phyloP scores from a whole-genome alignment of 2,888 invertebrate species.

The Xylota segnis region DNA sequence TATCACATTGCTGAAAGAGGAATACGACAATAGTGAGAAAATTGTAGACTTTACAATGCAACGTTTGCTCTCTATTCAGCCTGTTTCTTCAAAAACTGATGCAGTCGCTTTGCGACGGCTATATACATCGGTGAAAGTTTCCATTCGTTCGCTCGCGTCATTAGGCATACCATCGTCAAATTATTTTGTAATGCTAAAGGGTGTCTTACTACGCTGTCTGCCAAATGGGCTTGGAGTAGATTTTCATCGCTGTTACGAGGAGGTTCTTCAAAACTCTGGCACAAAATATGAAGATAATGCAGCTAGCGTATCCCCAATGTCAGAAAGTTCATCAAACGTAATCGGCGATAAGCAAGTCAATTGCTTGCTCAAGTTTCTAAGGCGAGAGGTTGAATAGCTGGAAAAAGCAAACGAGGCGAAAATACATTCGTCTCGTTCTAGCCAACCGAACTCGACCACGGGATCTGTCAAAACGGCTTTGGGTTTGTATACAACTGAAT shows the following conservation, averaged over 20 bases:
- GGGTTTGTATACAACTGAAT: conserved; percentile 43
- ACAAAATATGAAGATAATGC: conserved; percentile 17
- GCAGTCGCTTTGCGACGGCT: no score
- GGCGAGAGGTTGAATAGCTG: conserved; percentile 6
- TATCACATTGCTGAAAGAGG: conserved; percentile 45
- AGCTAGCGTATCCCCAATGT: neutral
- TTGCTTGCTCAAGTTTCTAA: conserved; percentile 17
- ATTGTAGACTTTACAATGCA: no score
- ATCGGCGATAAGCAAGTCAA: conserved; percentile 23
- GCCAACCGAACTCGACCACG: neutral
- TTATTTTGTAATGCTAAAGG: no score
- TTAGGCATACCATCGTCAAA: no score
- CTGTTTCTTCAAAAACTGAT: no score
- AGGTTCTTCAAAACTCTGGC: neutral
- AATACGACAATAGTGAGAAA: conserved; percentile 48
- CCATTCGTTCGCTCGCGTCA: no score
- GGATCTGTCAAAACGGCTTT: conserved; percentile 40
- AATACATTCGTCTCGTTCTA: conserved; percentile 20
- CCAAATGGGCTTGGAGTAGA: no score
- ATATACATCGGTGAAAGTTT: no score
- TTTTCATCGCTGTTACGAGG: no score
- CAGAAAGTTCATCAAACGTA: neutral
- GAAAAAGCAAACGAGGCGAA: conserved; percentile 6
- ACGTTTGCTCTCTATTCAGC: no score
- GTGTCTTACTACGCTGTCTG: no score